phyloP scores from a whole-genome alignment of 2,888 invertebrate species.

The Eledone cirrhosa region DNA sequence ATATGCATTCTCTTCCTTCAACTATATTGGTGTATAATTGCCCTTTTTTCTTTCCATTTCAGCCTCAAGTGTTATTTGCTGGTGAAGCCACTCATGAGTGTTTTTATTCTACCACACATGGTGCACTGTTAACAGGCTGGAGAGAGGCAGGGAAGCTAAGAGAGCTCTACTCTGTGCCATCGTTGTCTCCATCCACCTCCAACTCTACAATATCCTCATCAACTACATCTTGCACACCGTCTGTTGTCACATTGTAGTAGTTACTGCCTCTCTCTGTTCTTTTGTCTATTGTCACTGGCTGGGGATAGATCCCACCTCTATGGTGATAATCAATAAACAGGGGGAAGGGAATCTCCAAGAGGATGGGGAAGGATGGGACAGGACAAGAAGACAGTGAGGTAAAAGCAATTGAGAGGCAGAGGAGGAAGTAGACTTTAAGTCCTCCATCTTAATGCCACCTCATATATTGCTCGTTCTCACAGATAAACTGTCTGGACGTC shows the following conservation, averaged over 20 bases:
- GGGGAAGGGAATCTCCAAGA: too few species aligned
- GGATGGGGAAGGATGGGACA: too few species aligned
- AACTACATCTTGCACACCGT: neutral
- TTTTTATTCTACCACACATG: conserved; percentile 95
- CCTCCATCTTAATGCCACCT: too few species aligned
- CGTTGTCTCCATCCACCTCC: neutral
- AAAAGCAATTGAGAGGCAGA: too few species aligned
- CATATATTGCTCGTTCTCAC: too few species aligned
- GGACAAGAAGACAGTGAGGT: too few species aligned
- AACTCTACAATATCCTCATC: conserved; percentile 1
- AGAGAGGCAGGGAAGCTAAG: conserved; percentile 61
- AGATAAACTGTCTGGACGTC: too few species aligned
- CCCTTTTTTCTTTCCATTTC: conserved; percentile 38
- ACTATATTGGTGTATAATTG: neutral
- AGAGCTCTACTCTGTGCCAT: conserved; percentile 38
- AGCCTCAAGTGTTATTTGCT: conserved; percentile 88
- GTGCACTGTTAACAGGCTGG: conserved; percentile 85
- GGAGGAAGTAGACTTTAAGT: too few species aligned
- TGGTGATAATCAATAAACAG: too few species aligned
- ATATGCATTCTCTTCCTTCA: too few species aligned
- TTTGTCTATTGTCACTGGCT: neutral
- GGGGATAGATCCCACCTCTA: neutral
- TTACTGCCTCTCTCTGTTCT: neutral
- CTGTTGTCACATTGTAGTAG: neutral
- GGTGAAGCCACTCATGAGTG: conserved; percentile 95